Evolutionary conservation across 2,888 invertebrate species (phyloP).

Genomic region (Ormyrus labotus): DNA sequence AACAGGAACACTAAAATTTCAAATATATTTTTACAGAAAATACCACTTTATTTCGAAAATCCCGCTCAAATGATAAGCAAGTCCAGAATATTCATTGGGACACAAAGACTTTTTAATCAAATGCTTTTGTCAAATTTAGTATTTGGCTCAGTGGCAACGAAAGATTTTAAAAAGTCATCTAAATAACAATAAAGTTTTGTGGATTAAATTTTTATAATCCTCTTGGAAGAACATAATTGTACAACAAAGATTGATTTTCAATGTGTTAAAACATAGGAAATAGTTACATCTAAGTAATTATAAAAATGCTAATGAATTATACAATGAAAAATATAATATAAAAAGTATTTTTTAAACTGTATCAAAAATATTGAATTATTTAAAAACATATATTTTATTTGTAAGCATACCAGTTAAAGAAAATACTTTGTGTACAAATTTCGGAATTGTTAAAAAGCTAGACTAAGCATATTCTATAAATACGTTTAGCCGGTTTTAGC

Average conservation of each 20-base stretch:
- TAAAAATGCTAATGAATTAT: constrained; percentile 30
- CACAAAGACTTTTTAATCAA: too few relatives aligned
- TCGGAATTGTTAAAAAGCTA: constrained; percentile 36
- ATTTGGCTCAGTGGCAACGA: too few relatives aligned
- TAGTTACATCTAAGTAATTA: constrained; percentile 23
- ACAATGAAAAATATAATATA: constrained; percentile 29
- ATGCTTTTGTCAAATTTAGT: too few relatives aligned
- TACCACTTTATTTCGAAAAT: too few relatives aligned
- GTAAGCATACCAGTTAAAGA: constrained; percentile 14
- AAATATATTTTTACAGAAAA: too few relatives aligned
- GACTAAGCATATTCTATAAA: background rate
- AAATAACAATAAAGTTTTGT: too few relatives aligned
- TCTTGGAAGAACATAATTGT: constrained; percentile 12
- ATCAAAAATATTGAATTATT: constrained; percentile 21
- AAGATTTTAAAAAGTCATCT: too few relatives aligned
- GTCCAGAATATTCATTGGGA: too few relatives aligned
- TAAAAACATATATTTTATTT: constrained; percentile 29
- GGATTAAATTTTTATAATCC: too few relatives aligned
- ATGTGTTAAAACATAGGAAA: constrained; percentile 13
- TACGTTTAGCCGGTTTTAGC: background rate
- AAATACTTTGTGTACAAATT: constrained; percentile 47
- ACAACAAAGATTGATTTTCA: constrained; percentile 18
- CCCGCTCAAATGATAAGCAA: too few relatives aligned
- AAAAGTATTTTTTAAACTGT: constrained; percentile 48
- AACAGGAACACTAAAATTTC: too few relatives aligned